These are phyloP conservation scores for Heliconius erato DNA, from an alignment of 2,888 invertebrate species.

Conservation along the genomic window DNA sequence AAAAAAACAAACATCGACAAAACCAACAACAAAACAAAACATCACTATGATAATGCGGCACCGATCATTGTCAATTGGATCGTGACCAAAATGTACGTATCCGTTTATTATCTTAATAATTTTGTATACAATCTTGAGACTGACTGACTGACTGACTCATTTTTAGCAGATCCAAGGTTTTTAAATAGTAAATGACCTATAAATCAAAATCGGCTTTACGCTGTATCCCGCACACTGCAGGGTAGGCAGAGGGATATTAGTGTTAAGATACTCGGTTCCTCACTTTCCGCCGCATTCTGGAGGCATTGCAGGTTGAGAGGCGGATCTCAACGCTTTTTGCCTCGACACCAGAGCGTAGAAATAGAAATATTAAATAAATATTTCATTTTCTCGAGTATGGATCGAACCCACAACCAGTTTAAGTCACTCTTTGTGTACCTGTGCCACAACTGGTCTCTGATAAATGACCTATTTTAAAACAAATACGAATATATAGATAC, in stretches of 20 bases:
- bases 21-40: background rate
- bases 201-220: no score
- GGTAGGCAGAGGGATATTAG: no score
- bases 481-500: slow-evolving; percentile 35
- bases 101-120: slow-evolving; percentile 85
- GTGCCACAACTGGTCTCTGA: slow-evolving; percentile 31
- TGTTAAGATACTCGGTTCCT: no score
- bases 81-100: slow-evolving; percentile 85
- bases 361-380: no score
- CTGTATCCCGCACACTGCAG: no score
- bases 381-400: no score
- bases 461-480: slow-evolving; percentile 69
- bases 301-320: no score
- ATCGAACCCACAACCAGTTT: no score
- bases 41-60: slow-evolving; percentile 65
- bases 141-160: slow-evolving; percentile 72
- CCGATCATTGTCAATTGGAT: slow-evolving; percentile 86
- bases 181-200: slow-evolving; percentile 63
- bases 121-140: slow-evolving; percentile 79
- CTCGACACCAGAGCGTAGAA: no score
- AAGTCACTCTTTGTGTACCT: no score
- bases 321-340: no score
- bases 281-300: no score
- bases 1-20: slow-evolving; percentile 47
- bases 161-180: slow-evolving; percentile 81